These are phyloP conservation scores for Leptinotarsa tumamoca DNA, from an alignment of 2,888 invertebrate species.

Conservation along the genomic window DNA sequence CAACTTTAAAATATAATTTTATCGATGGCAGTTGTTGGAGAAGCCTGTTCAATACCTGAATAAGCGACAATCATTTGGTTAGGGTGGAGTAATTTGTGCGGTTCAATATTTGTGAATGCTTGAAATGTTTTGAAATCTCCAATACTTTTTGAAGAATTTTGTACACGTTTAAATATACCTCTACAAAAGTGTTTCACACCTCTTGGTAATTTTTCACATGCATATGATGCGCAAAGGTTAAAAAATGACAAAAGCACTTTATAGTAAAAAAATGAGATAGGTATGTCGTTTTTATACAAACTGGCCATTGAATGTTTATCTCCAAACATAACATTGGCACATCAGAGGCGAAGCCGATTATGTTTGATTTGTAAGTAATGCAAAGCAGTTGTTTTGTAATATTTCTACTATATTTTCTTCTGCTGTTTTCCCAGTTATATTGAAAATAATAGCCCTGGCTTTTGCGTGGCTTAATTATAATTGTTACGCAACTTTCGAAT, in stretches of 20 bases:
- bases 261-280: slow-evolving; percentile 52
- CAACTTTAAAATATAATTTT: too few species aligned
- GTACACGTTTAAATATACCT: slow-evolving; percentile 49
- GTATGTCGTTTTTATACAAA: slow-evolving; percentile 49
- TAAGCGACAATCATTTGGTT: slow-evolving; percentile 7
- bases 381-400: not conserved
- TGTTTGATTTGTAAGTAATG: slow-evolving; percentile 34
- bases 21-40: not conserved
- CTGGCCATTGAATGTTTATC: slow-evolving; percentile 38
- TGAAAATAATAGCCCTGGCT: too few species aligned
- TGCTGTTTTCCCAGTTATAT: not conserved
- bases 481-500: too few species aligned
- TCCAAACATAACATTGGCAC: slow-evolving; percentile 36
- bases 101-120: slow-evolving; percentile 31
- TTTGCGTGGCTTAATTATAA: too few species aligned
- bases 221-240: slow-evolving; percentile 44
- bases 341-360: slow-evolving; percentile 47
- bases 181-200: slow-evolving; percentile 47
- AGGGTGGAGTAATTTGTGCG: slow-evolving; percentile 40
- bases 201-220: slow-evolving; percentile 48
- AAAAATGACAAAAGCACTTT: slow-evolving; percentile 59
- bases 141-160: slow-evolving; percentile 46
- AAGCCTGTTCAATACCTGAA: slow-evolving; percentile 1
- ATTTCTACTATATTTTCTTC: not conserved
- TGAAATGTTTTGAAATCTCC: slow-evolving; percentile 34